phyloP scores from a whole-genome alignment of 2,888 invertebrate species.

The Crocallis elinguaria region DNA sequence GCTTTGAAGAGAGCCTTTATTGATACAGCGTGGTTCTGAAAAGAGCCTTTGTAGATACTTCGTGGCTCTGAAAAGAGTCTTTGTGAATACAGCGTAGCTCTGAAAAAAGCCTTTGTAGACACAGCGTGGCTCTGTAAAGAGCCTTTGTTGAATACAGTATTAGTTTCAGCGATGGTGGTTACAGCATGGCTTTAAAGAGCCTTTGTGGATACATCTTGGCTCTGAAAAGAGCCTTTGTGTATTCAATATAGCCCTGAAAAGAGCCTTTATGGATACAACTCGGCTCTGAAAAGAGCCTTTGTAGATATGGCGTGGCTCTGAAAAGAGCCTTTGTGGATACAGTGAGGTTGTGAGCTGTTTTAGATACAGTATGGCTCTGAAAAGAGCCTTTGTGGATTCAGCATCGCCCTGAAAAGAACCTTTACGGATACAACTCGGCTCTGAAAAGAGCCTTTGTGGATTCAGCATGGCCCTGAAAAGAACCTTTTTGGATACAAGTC shows the following conservation, averaged over 20 bases:
- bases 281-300: slow-evolving; percentile 27
- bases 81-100: slow-evolving; percentile 10
- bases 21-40: background rate
- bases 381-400: slow-evolving; percentile 25
- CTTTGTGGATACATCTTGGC: slow-evolving; percentile 19
- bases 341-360: slow-evolving; percentile 8
- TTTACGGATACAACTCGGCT: slow-evolving; percentile 4
- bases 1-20: slow-evolving; percentile 29
- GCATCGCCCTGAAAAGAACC: slow-evolving; percentile 19
- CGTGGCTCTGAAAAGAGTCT: slow-evolving; percentile 7
- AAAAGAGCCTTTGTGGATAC: slow-evolving; percentile 21
- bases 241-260: slow-evolving; percentile 28
- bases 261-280: slow-evolving; percentile 16
- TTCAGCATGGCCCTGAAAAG: slow-evolving; percentile 28
- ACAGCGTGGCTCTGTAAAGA: slow-evolving; percentile 21
- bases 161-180: too few relatives aligned
- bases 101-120: slow-evolving; percentile 16
- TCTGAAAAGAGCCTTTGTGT: slow-evolving; percentile 27
- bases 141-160: too few relatives aligned
- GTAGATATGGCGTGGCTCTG: slow-evolving; percentile 25
- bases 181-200: slow-evolving; percentile 21
- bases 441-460: slow-evolving; percentile 27
- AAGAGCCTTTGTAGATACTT: slow-evolving; percentile 6
- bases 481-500: slow-evolving; percentile 22
- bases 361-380: slow-evolving; percentile 23